Evolutionary conservation across 2,888 invertebrate species (phyloP).

Genomic region (Falcaria lacertinaria): DNA sequence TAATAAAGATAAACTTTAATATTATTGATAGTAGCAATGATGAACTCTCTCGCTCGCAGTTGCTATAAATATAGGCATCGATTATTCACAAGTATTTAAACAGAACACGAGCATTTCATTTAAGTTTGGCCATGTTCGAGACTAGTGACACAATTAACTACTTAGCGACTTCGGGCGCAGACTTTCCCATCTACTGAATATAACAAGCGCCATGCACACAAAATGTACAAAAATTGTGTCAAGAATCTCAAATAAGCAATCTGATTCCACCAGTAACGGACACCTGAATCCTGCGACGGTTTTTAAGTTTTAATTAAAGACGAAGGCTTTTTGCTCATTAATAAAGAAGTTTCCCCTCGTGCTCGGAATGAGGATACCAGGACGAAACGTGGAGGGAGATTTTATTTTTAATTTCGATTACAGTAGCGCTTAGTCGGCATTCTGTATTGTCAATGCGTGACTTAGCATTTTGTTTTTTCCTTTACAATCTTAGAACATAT

Average conservation of each 20-base stretch:
- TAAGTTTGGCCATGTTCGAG: slow-evolving; percentile 33
- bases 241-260: slow-evolving; percentile 17
- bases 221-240: slow-evolving; percentile 13
- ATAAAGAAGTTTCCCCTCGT: slow-evolving; percentile 3
- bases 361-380: background rate
- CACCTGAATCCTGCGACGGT: slow-evolving; percentile 20
- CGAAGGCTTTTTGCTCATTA: slow-evolving; percentile 1
- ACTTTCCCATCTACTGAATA: background rate
- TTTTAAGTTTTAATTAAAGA: slow-evolving; percentile 41
- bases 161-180: slow-evolving; percentile 32
- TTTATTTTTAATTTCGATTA: slow-evolving; percentile 30
- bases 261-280: slow-evolving; percentile 14
- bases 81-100: slow-evolving; percentile 1
- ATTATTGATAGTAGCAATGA: slow-evolving; percentile 13
- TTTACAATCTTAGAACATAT: background rate
- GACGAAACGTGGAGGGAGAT: slow-evolving; percentile 13
- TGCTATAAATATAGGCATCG: background rate
- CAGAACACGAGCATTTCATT: slow-evolving; percentile 35
- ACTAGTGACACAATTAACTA: slow-evolving; percentile 47
- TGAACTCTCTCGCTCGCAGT: background rate
- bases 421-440: background rate
- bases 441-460: background rate
- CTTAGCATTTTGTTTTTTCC: background rate
- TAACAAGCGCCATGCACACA: slow-evolving; percentile 6
- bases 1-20: slow-evolving; percentile 7